Evolutionary conservation across 2,113 vertebrate genomes (phyloP).

Genomic region (Hystrix brachyura): DNA sequence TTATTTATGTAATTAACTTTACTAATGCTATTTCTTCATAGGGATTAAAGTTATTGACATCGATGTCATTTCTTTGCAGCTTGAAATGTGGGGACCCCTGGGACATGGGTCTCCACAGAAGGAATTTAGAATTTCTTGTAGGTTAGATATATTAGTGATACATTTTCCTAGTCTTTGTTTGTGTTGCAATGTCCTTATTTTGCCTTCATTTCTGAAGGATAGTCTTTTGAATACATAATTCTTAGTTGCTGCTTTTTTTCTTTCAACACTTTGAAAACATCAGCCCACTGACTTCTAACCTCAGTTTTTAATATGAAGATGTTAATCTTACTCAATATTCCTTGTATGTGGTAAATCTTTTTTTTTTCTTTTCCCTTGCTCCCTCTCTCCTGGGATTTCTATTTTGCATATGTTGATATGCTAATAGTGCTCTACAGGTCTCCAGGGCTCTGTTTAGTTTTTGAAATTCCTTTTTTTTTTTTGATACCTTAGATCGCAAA

Average conservation of each 20-base stretch:
- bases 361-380: background rate
- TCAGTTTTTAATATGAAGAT: background rate
- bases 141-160: background rate
- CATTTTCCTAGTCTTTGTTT: background rate
- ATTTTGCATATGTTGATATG: background rate
- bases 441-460: background rate
- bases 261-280: background rate
- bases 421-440: background rate
- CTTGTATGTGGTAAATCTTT: background rate
- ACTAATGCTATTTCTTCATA: background rate
- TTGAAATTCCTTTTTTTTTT: background rate
- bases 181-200: background rate
- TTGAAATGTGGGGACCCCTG: too few relatives aligned
- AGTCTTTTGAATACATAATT: background rate
- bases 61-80: background rate
- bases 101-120: background rate
- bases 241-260: background rate
- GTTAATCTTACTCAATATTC: background rate
- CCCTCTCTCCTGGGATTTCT: background rate
- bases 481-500: background rate
- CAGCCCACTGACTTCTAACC: background rate
- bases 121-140: background rate
- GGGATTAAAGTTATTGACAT: background rate
- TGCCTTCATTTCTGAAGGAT: background rate
- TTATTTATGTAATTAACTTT: background rate